Percentiles rank a stretch among this genome's conserved stretches.
Evolutionary conservation across 2,888 invertebrate species (phyloP).

Genomic region (Tipula unca): DNA sequence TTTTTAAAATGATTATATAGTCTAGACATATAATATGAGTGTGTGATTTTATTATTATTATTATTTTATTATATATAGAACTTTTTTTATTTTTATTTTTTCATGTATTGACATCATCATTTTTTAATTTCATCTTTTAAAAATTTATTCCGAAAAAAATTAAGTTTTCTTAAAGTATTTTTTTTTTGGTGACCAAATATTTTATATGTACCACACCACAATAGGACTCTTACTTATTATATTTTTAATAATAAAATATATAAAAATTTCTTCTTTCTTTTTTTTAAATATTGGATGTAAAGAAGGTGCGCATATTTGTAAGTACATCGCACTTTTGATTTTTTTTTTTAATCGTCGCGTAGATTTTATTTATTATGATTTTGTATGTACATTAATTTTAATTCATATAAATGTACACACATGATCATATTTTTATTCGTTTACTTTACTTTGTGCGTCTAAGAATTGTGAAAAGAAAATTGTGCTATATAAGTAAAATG

Average conservation of each 20-base stretch:
- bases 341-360: slow-evolving; percentile 1
- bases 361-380: not conserved
- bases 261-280: not conserved
- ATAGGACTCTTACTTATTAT: not conserved
- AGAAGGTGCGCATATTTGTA: not conserved
- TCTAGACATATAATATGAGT: slow-evolving; percentile 18
- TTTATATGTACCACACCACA: not conserved
- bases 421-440: not conserved
- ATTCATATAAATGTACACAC: not conserved
- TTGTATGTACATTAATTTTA: not conserved
- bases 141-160: not conserved
- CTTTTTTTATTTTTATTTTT: not conserved
- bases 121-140: not conserved
- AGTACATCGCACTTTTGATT: not conserved
- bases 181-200: not conserved
- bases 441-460: not conserved
- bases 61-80: not conserved
- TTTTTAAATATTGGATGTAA: not conserved
- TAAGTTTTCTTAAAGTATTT: not conserved
- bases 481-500: not conserved
- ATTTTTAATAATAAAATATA: not conserved
- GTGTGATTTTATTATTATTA: slow-evolving; percentile 4
- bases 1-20: slow-evolving; percentile 17
- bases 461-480: not conserved
- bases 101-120: slow-evolving; percentile 9